Base-by-base conservation (phyloP, 1,140 invertebrate genomes). In the Drosophila lacteicornis region DNA sequence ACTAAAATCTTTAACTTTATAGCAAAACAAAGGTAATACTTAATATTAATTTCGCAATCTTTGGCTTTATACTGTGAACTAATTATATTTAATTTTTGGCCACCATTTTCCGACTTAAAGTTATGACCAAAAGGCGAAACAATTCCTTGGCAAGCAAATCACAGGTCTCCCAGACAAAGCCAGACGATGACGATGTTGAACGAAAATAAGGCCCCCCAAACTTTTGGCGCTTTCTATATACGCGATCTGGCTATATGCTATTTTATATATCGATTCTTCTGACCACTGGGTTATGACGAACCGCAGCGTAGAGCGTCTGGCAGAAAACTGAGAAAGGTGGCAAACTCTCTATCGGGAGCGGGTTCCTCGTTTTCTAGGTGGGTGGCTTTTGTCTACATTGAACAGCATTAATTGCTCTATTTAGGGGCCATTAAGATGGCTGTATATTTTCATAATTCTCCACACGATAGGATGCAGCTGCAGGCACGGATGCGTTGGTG, bases 151-250 rank as follows among this genome's bases (percentile, higher is more conserved):
- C 76, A 70, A 63, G n/a, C 33, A 46, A 79, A 51, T 59, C 57
- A 75, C 76, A 47, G 69, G 58, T 8, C 43, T 49, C 43, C 55
- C 55, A 61, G 75, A 53, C 59, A 62, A 36, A 42, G n/a, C 47
- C 51, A 71, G 33, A 70, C 66, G 68, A 87, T 87, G 83, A 87
- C 84, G 83, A 46, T 58, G 38, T 19, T 43, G n/a, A 61, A 56
- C 70, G 55, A 86, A 86, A 86, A 87, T 82, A 88, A 75, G 40
- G 19, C 67, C 57, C 57, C 71, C 55, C 67, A 49, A 71, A 53
- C 43, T 25, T 0, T 11, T 17, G 19, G 17, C 15, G 8, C 13
- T 59, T 13, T 11, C 15, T 53, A 33, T 30, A 55, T 46, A 30
- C 7, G 36, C 25, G n/a, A 69, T 36, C 13, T 25, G 17, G 4